Evolutionary conservation across 2,113 vertebrate species (phyloP).

Genomic region (Alouatta palliata): DNA sequence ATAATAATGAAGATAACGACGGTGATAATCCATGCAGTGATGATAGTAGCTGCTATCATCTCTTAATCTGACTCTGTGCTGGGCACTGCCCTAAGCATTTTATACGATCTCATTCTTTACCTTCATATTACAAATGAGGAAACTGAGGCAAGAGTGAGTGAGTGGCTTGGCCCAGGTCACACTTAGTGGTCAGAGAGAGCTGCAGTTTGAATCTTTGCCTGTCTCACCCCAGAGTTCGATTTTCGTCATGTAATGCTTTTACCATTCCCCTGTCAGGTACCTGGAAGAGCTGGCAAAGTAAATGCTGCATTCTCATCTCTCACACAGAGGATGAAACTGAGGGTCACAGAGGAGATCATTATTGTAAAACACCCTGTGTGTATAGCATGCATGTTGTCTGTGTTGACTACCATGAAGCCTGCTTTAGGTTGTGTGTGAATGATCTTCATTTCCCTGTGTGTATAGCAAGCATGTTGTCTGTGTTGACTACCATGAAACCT

Average conservation of each 20-base stretch:
- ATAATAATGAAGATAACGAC: neutral
- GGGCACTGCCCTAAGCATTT: neutral
- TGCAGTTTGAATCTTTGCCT: neutral
- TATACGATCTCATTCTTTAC: neutral
- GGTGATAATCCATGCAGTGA: neutral
- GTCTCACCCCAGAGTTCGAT: neutral
- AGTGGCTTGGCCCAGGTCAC: neutral
- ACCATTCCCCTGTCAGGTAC: fast-evolving
- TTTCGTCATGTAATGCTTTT: fast-evolving
- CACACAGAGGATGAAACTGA: neutral
- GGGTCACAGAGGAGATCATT: neutral
- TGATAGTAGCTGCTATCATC: too few relatives aligned
- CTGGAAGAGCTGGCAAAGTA: neutral
- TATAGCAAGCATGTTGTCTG: fast-evolving
- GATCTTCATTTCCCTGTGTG: fast-evolving
- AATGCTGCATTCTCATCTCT: neutral
- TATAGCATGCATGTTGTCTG: fast-evolving
- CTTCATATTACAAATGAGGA: neutral
- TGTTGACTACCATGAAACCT: neutral
- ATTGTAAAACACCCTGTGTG: fast-evolving
- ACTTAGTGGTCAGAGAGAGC: neutral
- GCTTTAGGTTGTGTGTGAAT: fast-evolving
- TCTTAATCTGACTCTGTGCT: neutral
- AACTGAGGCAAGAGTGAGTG: neutral
- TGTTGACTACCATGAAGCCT: neutral